Base-by-base conservation (phyloP, 2,797 vertebrate genomes). In the Pangasius djambal region DNA sequence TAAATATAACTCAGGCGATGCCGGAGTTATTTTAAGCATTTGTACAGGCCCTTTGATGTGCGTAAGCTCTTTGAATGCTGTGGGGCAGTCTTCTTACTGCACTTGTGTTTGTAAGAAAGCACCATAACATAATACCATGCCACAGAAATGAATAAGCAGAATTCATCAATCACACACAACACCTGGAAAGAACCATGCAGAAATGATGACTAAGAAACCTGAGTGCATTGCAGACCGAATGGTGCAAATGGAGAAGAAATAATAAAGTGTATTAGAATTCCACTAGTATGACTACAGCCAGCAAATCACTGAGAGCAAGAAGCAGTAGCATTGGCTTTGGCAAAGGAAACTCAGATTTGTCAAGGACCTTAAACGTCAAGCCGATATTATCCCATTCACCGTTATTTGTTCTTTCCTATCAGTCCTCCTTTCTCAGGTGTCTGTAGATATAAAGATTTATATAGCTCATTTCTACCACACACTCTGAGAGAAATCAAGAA, bases 21-120 rank as follows among this genome's bases (percentile, higher is more conserved):
- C 34, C 55, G 5, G 52, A 72, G 63, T 31, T 89, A 87, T 89
- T 87, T 85, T 87, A n/a, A 63, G 50, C 13, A 18, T 69, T 82
- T 82, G 25, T 10, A 86, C 50, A 74, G 55, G 22, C 31, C 22
- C 70, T 31, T n/a, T 87, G 40, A 86, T 67, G 6, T 74, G 20
- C 37, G 55, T 87, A 40, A 61, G 72, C 79, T 20, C 40, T 84
- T 89, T 89, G 63, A 79, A 16, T 74, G 55, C 20, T 55, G 61
- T 15, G 52, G 10, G 5, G 18, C 77, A 89, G 85, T 87, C 65
- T 77, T 87, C 44, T 78, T 50, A 59, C 85, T 84, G 28, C 6
- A 34, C 28, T 77, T 63, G 40, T 22, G 22, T 61, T 86, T 18
- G 61, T 59, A 83, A 61, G 37, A 86, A 83, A 55, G 55, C 67